These are phyloP conservation scores for Neosalanx taihuensis DNA, from an alignment of 2,797 vertebrate genomes.

Conservation along the genomic window DNA sequence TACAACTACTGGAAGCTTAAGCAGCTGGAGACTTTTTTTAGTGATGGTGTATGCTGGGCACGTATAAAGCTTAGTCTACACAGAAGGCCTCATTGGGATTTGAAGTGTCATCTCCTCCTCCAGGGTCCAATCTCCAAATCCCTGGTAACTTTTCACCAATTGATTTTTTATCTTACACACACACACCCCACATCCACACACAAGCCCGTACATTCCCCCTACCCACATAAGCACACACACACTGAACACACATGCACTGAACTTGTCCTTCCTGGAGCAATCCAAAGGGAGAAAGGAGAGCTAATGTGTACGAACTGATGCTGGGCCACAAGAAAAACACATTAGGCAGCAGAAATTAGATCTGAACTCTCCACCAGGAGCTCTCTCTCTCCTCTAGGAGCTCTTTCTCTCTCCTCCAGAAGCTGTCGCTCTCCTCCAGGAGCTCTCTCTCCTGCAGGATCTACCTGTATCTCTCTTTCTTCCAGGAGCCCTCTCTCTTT, in stretches of 20 bases:
- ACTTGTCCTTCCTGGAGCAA: constrained; percentile 20
- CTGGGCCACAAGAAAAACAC: constrained; percentile 44
- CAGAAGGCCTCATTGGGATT: constrained; percentile 46
- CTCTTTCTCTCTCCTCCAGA: not conserved
- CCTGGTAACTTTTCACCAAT: constrained; percentile 41
- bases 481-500: constrained; percentile 2
- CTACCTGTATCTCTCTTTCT: not conserved
- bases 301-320: constrained; percentile 52
- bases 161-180: constrained; percentile 26
- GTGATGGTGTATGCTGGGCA: constrained; percentile 38
- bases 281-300: constrained; percentile 38
- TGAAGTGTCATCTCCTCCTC: constrained; percentile 55
- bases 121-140: constrained; percentile 20
- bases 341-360: constrained; percentile 49
- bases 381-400: constrained; percentile 47
- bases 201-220: not conserved
- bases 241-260: not conserved
- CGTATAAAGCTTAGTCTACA: constrained; percentile 35
- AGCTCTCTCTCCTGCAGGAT: too few species aligned
- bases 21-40: constrained; percentile 9
- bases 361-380: constrained; percentile 44
- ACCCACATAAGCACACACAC: constrained; percentile 9
- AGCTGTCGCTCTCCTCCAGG: not conserved
- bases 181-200: constrained; percentile 14
- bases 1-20: constrained; percentile 31